Base-by-base conservation (phyloP, 2,797 vertebrate species). In the Choloepus didactylus region DNA sequence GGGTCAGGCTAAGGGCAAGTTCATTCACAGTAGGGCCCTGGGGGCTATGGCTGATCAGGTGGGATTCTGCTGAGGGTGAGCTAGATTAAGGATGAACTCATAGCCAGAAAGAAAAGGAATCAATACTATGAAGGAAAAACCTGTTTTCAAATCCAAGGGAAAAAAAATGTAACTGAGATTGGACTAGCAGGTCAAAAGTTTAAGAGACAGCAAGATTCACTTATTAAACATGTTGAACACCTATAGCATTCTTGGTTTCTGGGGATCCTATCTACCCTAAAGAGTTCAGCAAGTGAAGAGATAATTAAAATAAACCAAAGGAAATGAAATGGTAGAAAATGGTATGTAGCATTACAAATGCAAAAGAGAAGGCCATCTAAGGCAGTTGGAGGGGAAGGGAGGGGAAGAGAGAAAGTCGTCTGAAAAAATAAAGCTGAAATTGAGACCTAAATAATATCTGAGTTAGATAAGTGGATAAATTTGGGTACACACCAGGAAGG, bases 101-200 rank as follows among this genome's bases (percentile, higher is more conserved):
- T 44, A 67, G 86, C 11, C 59, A 1, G 2, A 70, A 38, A 84
- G 7, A 35, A 62, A 72, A 77, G 0, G 2, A 0, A 91, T 88
- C 14, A 89, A 95, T 94, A 29, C 6, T 89, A 81, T 86, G 23
- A 94, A 91, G 27, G 8, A 70, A 87, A 94, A 94, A 67, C 2
- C 25, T 86, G 15, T 60, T 90, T 35, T 86, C 49, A 93, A 89
- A 87, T 81, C 25, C 49, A 87, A 77, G 12, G n/a, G 31, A 14
- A 73, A 91, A 85, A 73, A 41, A n/a, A 51, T 35, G 35, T 80
- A 79, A 72, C 9, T 82, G 11, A 80, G n/a, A 84, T 77, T 93
- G 41, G 72, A 80, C 21, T 75, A 79, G 14, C 4, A 62, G 21
- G 29, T 81, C 38, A 35, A 92, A 95, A 85, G 4, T 29, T 84